phyloP scores from a whole-genome alignment of 2,888 invertebrate species.

The Balanococcus diminutus region DNA sequence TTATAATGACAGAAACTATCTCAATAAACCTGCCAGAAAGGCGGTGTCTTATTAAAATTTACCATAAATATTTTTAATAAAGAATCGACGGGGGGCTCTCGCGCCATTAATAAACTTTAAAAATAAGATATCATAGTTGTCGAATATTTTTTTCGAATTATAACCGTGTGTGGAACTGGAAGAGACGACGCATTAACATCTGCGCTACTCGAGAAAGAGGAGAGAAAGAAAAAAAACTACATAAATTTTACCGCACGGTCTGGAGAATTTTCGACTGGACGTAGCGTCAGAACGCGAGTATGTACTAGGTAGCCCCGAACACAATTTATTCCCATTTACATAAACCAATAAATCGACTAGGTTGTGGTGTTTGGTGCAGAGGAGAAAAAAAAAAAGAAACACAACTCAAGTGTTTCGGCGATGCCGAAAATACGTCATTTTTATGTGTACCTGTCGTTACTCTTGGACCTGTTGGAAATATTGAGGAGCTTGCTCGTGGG shows the following conservation, averaged over 20 bases:
- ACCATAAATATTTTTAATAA: constrained; percentile 54
- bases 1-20: neutral
- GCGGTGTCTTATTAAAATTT: constrained; percentile 51
- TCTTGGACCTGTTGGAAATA: neutral
- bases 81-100: constrained; percentile 49
- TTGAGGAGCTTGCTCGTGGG: neutral
- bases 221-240: constrained; percentile 7
- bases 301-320: constrained; percentile 15
- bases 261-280: neutral
- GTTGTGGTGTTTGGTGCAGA: neutral
- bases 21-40: constrained; percentile 44
- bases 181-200: neutral
- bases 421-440: constrained; percentile 14
- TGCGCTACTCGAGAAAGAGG: neutral
- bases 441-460: neutral
- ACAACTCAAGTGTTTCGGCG: neutral
- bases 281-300: neutral
- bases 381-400: neutral
- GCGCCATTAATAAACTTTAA: constrained; percentile 48
- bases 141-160: constrained; percentile 39
- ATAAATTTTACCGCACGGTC: constrained; percentile 17
- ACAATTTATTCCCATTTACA: constrained; percentile 24
- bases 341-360: constrained; percentile 23
- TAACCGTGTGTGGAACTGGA: neutral
- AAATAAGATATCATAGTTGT: constrained; percentile 50